Conservation (phyloP, 2,888 invertebrate genomes). For the Sphecodes monilicornis region DNA sequence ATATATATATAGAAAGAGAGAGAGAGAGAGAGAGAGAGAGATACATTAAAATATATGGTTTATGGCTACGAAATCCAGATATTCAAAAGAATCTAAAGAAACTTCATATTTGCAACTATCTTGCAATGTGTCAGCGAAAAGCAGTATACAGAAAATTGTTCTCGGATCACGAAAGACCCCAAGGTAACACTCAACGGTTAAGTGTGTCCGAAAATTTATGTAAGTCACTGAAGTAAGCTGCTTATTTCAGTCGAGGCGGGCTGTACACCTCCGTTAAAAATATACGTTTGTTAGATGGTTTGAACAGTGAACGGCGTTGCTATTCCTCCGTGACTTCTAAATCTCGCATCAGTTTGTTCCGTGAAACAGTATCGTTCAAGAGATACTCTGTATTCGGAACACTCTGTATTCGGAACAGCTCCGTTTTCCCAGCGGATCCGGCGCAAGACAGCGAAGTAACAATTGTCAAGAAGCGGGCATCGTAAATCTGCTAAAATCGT, state of each 20-base stretch:
- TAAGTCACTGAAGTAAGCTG: background rate
- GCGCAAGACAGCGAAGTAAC: slow-evolving; percentile 38
- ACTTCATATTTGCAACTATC: no score
- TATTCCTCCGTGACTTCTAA: slow-evolving; percentile 11
- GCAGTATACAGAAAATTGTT: no score
- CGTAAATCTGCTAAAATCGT: slow-evolving; percentile 54
- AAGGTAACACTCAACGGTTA: no score
- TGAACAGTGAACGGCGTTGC: background rate
- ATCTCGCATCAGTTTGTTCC: slow-evolving; percentile 36
- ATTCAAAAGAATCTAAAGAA: no score
- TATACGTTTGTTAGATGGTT: background rate
- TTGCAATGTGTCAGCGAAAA: no score
- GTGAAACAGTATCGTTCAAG: slow-evolving; percentile 19
- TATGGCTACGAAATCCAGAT: no score
- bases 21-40: no score
- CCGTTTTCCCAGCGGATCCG: slow-evolving; percentile 41
- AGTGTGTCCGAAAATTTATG: no score
- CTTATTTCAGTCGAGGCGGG: background rate
- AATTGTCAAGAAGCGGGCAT: slow-evolving; percentile 51
- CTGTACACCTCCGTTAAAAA: background rate
- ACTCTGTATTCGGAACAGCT: slow-evolving; percentile 35
- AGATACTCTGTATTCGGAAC: slow-evolving; percentile 43
- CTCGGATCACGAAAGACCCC: no score
- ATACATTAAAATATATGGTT: no score
- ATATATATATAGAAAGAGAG: no score